Base-by-base conservation (phyloP, 2,797 vertebrate species). In the Staurois parvus region DNA sequence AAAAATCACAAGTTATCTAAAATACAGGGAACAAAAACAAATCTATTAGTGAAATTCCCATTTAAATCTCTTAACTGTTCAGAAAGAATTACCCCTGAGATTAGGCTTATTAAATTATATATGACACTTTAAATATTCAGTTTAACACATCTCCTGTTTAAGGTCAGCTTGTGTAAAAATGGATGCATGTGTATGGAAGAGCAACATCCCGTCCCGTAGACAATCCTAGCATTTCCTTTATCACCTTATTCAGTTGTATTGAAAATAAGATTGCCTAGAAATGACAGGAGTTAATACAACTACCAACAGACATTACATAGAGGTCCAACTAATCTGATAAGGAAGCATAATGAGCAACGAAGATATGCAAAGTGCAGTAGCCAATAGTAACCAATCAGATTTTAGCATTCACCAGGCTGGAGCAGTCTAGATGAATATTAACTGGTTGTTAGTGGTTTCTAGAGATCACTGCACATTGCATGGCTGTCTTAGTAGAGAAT, bases 121-220 rank as follows among this genome's bases (percentile, higher is more conserved):
- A 85, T 80, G 84, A 40, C 77, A 73, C 70, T 80, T 69, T 74
- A 78, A 74, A 80, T 80, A 80, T 80, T 85, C 83, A 52, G 67
- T 45, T 37, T 72, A 72, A 42, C 21, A 56, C 52, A 72, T 77
- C 74, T 77, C 7, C 37, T 67, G 13, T 48, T 68, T 67, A 85
- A 85, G 84, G 84, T 56, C 76, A 85, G 59, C 59, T 74, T 73
- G 70, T 79, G 56, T 45, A 48, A 74, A 42, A 17, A 80, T 68
- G 77, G 79, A 79, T 66, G 75, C 19, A 79, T 78, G 40, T 85
- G 79, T 79, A 85, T 78, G 24, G 76, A 67, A 79, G 62, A 85
- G 80, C 70, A 75, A 68, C 84, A 79, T n/a, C n/a, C n/a, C 30
- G 28, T 45, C 6, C 79, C 28, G 73, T 37, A 64, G 59, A 7